Percentiles rank a stretch among this genome's conserved stretches.
Conservation (phyloP, 92 coral and sea anemone species). For the Anthopleura xanthogrammica region DNA sequence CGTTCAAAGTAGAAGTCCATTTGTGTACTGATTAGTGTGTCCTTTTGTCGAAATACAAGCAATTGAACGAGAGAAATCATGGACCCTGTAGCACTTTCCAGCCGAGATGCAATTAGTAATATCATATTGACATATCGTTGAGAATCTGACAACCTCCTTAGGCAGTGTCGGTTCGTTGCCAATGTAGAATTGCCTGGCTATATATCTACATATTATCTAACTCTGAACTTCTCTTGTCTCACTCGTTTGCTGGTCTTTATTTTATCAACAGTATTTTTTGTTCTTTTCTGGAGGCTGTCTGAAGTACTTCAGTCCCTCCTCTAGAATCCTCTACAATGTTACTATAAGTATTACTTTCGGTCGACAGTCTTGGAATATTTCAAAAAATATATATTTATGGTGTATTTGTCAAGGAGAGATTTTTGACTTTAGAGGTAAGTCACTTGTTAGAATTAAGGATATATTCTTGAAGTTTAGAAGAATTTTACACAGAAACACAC, state of each 20-base stretch:
- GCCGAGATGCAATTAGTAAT: neutral
- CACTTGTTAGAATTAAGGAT: too few relatives aligned
- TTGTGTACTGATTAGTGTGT: neutral
- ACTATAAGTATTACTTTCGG: too few relatives aligned
- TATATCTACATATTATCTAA: neutral
- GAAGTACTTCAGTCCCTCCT: neutral
- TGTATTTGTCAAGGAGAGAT: too few relatives aligned
- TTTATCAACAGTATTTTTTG: neutral
- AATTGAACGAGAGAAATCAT: neutral
- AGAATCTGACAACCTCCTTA: neutral
- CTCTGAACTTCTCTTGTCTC: neutral
- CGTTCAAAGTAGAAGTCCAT: neutral
- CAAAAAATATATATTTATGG: too few relatives aligned
- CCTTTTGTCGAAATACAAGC: neutral
- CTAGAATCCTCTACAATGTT: neutral
- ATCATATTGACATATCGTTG: neutral
- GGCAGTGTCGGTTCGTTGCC: neutral
- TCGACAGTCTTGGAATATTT: neutral
- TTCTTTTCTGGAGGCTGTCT: neutral
- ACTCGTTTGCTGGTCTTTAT: neutral
- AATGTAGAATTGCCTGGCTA: neutral
- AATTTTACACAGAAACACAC: too few relatives aligned
- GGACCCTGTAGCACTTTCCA: neutral
- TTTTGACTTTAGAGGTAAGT: too few relatives aligned
- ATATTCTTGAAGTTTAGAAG: too few relatives aligned